Conservation (phyloP, 2,797 vertebrate genomes). For the Scyliorhinus canicula region DNA sequence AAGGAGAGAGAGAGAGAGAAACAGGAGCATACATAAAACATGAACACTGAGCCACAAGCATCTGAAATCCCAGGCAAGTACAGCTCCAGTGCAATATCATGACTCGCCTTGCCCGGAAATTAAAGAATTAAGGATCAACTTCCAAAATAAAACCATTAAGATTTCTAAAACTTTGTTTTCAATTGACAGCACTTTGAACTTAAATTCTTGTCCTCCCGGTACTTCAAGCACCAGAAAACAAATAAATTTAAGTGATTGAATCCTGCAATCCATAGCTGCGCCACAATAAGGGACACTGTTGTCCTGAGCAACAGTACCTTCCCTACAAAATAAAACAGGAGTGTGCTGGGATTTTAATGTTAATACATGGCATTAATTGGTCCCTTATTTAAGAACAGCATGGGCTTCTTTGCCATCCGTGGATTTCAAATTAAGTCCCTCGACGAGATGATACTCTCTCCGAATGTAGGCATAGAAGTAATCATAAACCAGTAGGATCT, state of each 20-base stretch:
- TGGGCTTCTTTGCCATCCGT: slow-evolving; percentile 86
- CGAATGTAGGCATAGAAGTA: slow-evolving; percentile 95
- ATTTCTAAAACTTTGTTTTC: not conserved
- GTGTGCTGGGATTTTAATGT: not conserved
- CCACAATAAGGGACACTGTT: not conserved
- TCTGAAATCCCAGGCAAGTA: not conserved
- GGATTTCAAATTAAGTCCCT: slow-evolving; percentile 79
- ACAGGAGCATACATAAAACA: not conserved
- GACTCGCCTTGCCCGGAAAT: not conserved
- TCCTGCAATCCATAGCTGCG: slow-evolving; percentile 18
- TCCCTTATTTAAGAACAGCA: slow-evolving; percentile 77
- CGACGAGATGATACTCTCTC: slow-evolving; percentile 85
- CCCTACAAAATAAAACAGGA: slow-evolving; percentile 12
- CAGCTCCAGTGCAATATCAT: not conserved
- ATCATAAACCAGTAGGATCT: slow-evolving; percentile 93
- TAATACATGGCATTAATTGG: not conserved
- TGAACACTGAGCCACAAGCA: not conserved
- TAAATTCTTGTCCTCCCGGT: not conserved
- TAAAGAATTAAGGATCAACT: slow-evolving; percentile 16
- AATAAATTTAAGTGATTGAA: slow-evolving; percentile 32
- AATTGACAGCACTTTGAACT: not conserved
- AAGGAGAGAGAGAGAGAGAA: not conserved
- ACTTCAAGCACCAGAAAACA: not conserved
- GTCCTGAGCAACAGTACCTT: slow-evolving; percentile 20
- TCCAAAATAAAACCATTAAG: not conserved